Evolutionary conservation across 2,888 invertebrate genomes (phyloP), one percentile per base, ranked within the genome.

Genomic region (Rugalucina vietnamica): DNA sequence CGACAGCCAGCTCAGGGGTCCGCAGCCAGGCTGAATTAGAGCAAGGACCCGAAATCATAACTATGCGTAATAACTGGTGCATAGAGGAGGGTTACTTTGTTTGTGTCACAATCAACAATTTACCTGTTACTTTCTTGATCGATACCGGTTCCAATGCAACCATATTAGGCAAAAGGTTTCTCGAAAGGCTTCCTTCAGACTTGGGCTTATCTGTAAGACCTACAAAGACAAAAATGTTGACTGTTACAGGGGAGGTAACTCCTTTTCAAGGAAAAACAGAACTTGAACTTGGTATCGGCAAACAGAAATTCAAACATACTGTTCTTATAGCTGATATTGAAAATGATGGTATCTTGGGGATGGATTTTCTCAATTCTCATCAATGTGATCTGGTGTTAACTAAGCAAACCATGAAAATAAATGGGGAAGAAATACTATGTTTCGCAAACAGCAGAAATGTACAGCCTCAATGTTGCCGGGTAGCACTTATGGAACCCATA

Each of bases 231-330:
- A 50, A 70, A 49, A 12, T 81, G 24, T 36, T 36, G 34, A 81
- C 81, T 39, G 84, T 78, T 24, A 84, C 84, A 32, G 81, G 84
- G 3, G 81, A 84, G 75, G 43, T 4, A 27, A 70, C 37, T 50
- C 76, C 84, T 24, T 84, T 84, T 72, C 43, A 49, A 21, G 84
- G 81, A 21, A 79, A 83, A 54, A 39, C 76, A n/a, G 29, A 18
- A 0, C 18, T 73, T 24, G 14, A 76, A 29, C 36, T 83, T 27
- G 43, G 4, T 34, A n/a, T 79, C 37, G 79, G 76, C 27, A 27
- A 27, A 18, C 83, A 79, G 24, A 49, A 5, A 36, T 65, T 79
- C 29, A 29, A 29, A 21, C 81, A 81, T 37, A 70, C 36, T 24
- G 60, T 65, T 69, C 24, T 69, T 12, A 5, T 69, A 21, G 69